Evolutionary conservation across 2,113 vertebrate genomes (phyloP).

Genomic region (Nannobrachium achirus): DNA sequence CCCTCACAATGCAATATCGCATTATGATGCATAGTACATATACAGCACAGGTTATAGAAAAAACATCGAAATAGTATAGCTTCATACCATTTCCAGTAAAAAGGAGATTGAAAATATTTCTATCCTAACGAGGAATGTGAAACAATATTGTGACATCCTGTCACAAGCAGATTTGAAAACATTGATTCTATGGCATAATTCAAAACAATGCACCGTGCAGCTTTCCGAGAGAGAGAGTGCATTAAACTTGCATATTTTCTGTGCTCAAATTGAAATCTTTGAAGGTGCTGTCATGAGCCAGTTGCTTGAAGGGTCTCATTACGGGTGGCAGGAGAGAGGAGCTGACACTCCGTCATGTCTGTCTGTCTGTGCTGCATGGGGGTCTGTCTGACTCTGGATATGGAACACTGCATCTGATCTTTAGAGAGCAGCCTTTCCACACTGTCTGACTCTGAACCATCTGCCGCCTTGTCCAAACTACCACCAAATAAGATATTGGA

Average conservation of each 20-base stretch:
- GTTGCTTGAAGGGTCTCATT: conserved; percentile 39
- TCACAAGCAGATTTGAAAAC: background rate
- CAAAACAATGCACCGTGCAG: conserved; percentile 14
- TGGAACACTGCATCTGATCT: conserved; percentile 62
- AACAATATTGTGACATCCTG: background rate
- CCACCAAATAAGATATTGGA: conserved; percentile 13
- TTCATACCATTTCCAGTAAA: too few species aligned
- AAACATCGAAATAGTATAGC: background rate
- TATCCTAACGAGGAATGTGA: background rate
- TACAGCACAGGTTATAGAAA: conserved; percentile 1
- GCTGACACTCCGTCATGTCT: conserved; percentile 47
- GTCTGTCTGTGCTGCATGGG: conserved; percentile 37
- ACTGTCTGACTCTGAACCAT: conserved; percentile 34
- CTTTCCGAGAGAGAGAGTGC: conserved; percentile 15
- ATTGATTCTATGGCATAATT: background rate
- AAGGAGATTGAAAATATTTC: background rate
- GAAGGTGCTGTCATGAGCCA: background rate
- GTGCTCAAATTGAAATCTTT: conserved; percentile 27
- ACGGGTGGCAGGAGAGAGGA: conserved; percentile 21
- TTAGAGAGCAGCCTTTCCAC: conserved; percentile 47
- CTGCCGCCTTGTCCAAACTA: conserved; percentile 16
- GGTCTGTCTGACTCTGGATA: conserved; percentile 49
- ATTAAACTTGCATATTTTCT: conserved; percentile 16
- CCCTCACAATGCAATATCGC: background rate
- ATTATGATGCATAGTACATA: conserved; percentile 5